Evolutionary conservation across 2,113 vertebrate genomes (phyloP).

Genomic region (Tetraodon nigroviridis): DNA sequence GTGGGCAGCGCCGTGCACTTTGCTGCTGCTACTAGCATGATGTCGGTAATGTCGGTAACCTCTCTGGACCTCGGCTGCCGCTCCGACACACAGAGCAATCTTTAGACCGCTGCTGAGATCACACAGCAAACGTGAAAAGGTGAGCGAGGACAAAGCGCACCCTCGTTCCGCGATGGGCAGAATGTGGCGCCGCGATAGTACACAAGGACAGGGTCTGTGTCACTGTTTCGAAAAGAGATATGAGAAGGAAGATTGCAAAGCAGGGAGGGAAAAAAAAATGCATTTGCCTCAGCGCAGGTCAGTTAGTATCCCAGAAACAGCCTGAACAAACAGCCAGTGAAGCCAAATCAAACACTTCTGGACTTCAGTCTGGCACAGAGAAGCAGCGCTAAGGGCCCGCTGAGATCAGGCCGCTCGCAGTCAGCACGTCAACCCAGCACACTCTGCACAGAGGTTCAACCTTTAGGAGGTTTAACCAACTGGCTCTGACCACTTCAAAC

Average conservation of each 20-base stretch:
- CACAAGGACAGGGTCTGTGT: no score
- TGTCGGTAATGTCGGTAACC: conserved; percentile 30
- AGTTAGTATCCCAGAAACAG: conserved; percentile 64
- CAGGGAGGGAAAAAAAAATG: conserved; percentile 4
- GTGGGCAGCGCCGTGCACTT: conserved; percentile 9
- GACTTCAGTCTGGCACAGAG: conserved; percentile 60
- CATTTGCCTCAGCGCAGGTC: conserved; percentile 49
- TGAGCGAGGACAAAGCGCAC: conserved; percentile 1
- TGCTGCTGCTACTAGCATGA: conserved; percentile 30
- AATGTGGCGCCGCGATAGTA: no score
- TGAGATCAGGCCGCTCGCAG: conserved; percentile 45
- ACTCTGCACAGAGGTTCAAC: conserved; percentile 13
- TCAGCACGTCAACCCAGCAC: conserved; percentile 20
- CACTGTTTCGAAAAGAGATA: background rate
- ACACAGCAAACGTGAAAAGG: conserved; percentile 23
- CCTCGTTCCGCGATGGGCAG: background rate
- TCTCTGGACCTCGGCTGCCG: conserved; percentile 22
- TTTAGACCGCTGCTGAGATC: conserved; percentile 13
- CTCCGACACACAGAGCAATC: conserved; percentile 27
- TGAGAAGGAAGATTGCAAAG: background rate
- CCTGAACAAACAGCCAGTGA: conserved; percentile 67
- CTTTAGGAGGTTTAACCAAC: no score
- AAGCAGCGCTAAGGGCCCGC: conserved; percentile 36
- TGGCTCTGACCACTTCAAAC: background rate
- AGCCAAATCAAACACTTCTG: conserved; percentile 72